These are phyloP conservation scores for Sipha flava DNA, from an alignment of 1,140 invertebrate genomes.

Conservation along the genomic window DNA sequence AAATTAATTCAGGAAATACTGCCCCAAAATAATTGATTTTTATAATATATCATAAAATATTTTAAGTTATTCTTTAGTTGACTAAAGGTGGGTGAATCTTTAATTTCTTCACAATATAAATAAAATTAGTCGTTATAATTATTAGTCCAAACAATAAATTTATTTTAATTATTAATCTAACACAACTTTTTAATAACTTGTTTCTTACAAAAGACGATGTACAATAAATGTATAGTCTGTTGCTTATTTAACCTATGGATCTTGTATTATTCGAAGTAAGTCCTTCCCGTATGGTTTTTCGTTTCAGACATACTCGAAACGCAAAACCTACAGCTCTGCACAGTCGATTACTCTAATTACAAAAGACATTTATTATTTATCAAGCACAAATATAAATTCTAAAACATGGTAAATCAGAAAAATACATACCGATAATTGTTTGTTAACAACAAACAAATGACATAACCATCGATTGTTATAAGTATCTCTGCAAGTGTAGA, in stretches of 20 bases:
- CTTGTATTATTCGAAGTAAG: not conserved
- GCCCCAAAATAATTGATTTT: no score
- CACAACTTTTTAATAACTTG: no score
- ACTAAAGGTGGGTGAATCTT: no score
- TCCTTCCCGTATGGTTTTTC: not conserved
- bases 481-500: not conserved
- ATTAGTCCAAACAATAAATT: no score
- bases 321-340: not conserved
- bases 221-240: not conserved
- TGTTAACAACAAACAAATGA: not conserved
- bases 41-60: no score
- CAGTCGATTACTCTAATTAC: not conserved
- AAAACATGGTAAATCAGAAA: not conserved
- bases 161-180: no score
- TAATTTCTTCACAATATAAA: no score
- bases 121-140: no score
- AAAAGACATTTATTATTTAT: not conserved
- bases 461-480: not conserved
- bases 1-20: no score
- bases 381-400: not conserved
- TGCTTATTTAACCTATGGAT: not conserved
- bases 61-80: no score
- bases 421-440: not conserved
- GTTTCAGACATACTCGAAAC: not conserved
- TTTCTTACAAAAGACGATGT: no score